Base-by-base conservation (phyloP, 2,888 invertebrate genomes). In the Zeuzera pyrina region DNA sequence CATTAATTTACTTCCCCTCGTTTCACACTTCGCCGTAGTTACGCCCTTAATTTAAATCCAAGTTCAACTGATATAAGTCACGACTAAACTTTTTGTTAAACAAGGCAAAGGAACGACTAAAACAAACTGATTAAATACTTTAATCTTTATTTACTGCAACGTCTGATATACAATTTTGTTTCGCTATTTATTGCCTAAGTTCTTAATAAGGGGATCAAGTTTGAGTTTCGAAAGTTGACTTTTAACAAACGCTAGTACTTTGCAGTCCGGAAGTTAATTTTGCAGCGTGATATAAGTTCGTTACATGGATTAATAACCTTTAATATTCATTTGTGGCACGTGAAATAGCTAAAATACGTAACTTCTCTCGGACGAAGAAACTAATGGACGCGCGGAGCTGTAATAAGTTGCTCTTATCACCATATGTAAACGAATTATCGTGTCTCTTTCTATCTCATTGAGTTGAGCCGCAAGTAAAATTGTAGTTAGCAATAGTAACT, bases 81-180 rank as follows among this genome's bases (percentile, higher is more conserved):
- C 56, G 69, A 67, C 66, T 55, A 57, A 79, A 78, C 63, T 79
- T 78, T 62, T 57, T 54, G 63, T 60, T 56, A 57, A 63, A 61
- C 63, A 66, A 61, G 53, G 52, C 49, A 50, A 42, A 39, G 39
- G 36, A 43, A 47, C 36, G 47, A 56, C 47, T 47, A 55, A 58
- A 56, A 66, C 60, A 53, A 62, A 65, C 71, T 74, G 74, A 78
- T 77, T 74, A 72, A 76, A 77, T 70, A 69, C 71, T 71, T 69
- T 73, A 73, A 77, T 77, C 73, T 69, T 73, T 78, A 77, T 77
- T 76, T 78, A 76, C 73, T 60, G 65, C 48, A 57, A 61, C 59
- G 64, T 71, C 62, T 67, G 67, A 52, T 49, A 54, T 53, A 66
- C 57, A 62, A 65, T 67, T 76, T 68, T 62, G 64, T 67, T 66